phyloP scores from a whole-genome alignment of 2,797 vertebrate genomes.

The Sebastes melanostomus region DNA sequence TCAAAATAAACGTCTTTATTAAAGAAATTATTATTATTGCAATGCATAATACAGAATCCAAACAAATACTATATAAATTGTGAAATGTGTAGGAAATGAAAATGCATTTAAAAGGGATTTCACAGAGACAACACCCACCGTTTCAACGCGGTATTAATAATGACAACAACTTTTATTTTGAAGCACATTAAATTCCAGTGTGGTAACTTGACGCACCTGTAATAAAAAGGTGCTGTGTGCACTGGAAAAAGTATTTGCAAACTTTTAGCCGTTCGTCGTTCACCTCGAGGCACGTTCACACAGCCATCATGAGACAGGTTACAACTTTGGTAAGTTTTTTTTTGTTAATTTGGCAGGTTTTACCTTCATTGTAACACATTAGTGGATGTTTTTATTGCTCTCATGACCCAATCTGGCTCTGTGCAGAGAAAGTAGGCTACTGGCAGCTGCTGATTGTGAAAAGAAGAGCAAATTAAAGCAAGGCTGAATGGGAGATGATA shows the following conservation, averaged over 20 bases:
- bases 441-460: no score
- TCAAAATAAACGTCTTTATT: constrained; percentile 11
- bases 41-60: no score
- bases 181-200: neutral
- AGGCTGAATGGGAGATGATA: no score
- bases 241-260: no score
- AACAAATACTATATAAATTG: neutral
- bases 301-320: constrained; percentile 13
- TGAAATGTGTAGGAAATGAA: neutral
- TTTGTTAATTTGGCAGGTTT: accelerated
- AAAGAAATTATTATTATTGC: no score
- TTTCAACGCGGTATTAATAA: no score
- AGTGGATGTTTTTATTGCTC: no score
- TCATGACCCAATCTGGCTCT: no score
- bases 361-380: neutral
- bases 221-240: neutral
- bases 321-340: constrained; percentile 31
- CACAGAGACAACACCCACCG: accelerated
- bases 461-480: no score
- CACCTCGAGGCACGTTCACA: accelerated
- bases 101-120: no score
- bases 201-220: accelerated
- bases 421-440: no score
- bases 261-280: accelerated
- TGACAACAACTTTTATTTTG: neutral